Base-by-base conservation (phyloP, 2,797 vertebrate species). In the Urosaurus nigricauda region DNA sequence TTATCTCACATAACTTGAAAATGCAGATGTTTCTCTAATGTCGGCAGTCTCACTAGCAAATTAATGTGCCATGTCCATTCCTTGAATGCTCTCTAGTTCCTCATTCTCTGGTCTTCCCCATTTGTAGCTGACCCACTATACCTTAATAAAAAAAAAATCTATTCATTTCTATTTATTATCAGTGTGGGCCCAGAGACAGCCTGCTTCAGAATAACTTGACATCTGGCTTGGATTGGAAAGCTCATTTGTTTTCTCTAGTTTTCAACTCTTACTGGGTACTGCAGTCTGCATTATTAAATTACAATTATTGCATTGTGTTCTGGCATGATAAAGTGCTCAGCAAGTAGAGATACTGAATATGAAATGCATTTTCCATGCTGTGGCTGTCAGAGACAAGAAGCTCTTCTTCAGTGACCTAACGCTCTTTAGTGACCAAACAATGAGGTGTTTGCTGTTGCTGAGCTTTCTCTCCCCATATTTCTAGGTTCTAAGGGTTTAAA, bases 221-320 rank as follows among this genome's bases (percentile, higher is more conserved):
- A 26, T 93, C 93, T 93, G 89, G 60, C 87, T 93, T 93, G 78
- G 84, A 51, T 88, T 88, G 21, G 85, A 91, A 92, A 85, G 74
- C 90, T 94, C 94, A 87, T 92, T 93, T 94, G 87, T 94, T 95
- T 91, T 90, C 89, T 65, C 37, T 26, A 87, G 82, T 90, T 93
- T 93, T 93, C 83, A 91, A 86, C 93, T 91, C 58, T 92, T 93
- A 90, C 93, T 89, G 88, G 91, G 84, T 84, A 35, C 47, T 63
- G 81, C 79, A 13, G 65, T 90, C 83, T 92, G n/a, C 91, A 82
- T 96, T 94, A 93, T 95, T 96, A 95, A 95, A 95, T 96, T 93
- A 93, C 83, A 88, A 19, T 96, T 95, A 95, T 93, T 94, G 89
- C 84, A 89, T 78, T 93, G 26, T 94, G 35, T 92, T 87, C 87